Evolutionary conservation across 2,797 vertebrate genomes (phyloP).

Genomic region (Hyperoplus immaculatus): DNA sequence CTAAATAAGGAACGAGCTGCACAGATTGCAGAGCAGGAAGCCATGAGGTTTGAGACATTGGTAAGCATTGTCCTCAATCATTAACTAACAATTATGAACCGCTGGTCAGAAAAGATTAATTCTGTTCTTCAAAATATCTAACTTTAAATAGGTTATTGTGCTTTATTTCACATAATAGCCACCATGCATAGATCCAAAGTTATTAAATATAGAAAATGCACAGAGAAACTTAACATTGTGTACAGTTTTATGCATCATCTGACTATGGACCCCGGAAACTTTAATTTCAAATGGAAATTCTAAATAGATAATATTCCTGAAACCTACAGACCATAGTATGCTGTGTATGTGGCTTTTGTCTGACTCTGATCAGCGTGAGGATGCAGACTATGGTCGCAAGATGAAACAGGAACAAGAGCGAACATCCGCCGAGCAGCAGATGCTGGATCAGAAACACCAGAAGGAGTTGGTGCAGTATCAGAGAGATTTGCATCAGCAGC

Average conservation of each 20-base stretch:
- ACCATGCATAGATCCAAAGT: neutral
- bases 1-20: constrained; percentile 92
- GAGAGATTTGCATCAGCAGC: constrained; percentile 89
- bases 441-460: constrained; percentile 78
- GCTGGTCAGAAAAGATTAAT: neutral
- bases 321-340: neutral
- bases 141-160: neutral
- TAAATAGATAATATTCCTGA: constrained; percentile 1
- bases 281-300: neutral
- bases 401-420: constrained; percentile 86
- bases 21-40: constrained; percentile 93
- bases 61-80: constrained; percentile 77
- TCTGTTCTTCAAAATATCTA: neutral
- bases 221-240: neutral
- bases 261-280: too few relatives aligned
- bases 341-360: neutral
- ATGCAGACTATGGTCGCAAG: constrained; percentile 84
- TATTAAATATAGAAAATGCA: neutral
- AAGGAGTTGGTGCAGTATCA: constrained; percentile 85
- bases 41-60: constrained; percentile 86
- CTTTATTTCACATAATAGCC: neutral
- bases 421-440: constrained; percentile 78
- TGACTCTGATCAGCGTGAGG: constrained; percentile 82
- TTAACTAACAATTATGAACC: neutral
- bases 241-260: neutral